Evolutionary conservation across 2,888 invertebrate species (phyloP).

Genomic region (Plebejus argus): DNA sequence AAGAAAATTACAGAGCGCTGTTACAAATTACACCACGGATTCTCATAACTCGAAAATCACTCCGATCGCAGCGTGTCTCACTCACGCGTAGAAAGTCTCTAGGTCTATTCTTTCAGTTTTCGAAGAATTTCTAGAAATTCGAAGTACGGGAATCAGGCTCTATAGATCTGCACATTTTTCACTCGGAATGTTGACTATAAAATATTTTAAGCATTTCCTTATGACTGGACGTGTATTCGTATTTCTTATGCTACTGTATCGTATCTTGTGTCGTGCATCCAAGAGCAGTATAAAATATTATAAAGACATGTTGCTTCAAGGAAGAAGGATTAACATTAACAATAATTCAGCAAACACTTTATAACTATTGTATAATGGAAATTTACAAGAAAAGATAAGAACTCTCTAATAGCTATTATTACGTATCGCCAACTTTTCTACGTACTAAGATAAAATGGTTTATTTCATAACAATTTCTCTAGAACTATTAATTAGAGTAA

Average conservation of each 20-base stretch:
- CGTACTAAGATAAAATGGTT: background rate
- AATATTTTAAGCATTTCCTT: slow-evolving; percentile 1
- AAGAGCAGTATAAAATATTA: too few relatives aligned
- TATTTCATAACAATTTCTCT: background rate
- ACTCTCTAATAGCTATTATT: background rate
- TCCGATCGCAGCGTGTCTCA: background rate
- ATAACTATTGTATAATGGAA: too few relatives aligned
- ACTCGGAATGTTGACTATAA: slow-evolving; percentile 7
- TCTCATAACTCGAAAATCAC: background rate
- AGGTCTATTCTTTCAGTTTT: background rate
- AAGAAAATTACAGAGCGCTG: slow-evolving; percentile 7
- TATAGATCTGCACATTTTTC: background rate
- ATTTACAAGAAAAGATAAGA: background rate
- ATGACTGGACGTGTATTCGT: background rate
- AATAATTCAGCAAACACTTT: too few relatives aligned
- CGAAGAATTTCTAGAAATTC: background rate
- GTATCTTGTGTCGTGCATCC: background rate
- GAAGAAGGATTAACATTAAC: too few relatives aligned
- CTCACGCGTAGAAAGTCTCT: too few relatives aligned
- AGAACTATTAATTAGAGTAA: background rate
- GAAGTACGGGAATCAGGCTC: background rate
- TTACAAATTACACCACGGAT: background rate
- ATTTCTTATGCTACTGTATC: background rate
- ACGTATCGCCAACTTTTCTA: too few relatives aligned
- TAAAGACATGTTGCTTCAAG: too few relatives aligned